Base-by-base conservation (phyloP, 2,797 vertebrate species). In the Paedocypris micromegethes region DNA sequence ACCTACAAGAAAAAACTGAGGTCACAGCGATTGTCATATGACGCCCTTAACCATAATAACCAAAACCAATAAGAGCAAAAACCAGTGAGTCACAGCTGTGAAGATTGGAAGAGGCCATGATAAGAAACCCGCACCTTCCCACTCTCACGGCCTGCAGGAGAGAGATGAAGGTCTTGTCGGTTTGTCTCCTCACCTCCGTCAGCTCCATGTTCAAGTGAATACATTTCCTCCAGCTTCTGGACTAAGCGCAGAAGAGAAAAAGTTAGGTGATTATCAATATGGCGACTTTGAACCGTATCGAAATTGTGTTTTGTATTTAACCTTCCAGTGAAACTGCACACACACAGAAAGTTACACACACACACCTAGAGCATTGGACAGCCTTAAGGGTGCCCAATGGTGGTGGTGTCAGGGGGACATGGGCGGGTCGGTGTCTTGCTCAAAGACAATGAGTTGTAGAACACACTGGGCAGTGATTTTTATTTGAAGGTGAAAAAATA, bases 181-280 rank as follows among this genome's bases (percentile, higher is more conserved):
- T 94, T 85, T 99, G 96, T 47, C 97, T 89, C 72, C 90, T 84
- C 62, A 98, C 94, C 70, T 96, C 89, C 0, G 78, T 95, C 64
- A 99, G 82, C 83, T 98, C 96, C 92, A 98, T 91, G 79, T 91
- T 96, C 84, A 96, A 58, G 9, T 94, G 91, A 72, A 99, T 91
- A 72, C 95, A 96, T 61, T 89, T 95, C 64, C 78, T 85, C 97
- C 96, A 99, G 84, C 93, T 93, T 83, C 90, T 93, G 66, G 93
- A 91, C 97, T 99, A 63, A 4, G 6, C 42, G 60, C 6, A 63
- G 43, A 57, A 62, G 51, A 1, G 0, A 23, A 23, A 23, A 23
- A 23, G 23, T 23, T 23, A 23, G 23, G 23, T 23, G 23, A 23
- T 23, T 23, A 23, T 23, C 23, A 23, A 23, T 1, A 23, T 23